A percentile compares a stretch with the other conserved stretches of the same genome.
Evolutionary conservation across 2,113 vertebrate genomes (phyloP).

Genomic region (Peromyscus maniculatus): DNA sequence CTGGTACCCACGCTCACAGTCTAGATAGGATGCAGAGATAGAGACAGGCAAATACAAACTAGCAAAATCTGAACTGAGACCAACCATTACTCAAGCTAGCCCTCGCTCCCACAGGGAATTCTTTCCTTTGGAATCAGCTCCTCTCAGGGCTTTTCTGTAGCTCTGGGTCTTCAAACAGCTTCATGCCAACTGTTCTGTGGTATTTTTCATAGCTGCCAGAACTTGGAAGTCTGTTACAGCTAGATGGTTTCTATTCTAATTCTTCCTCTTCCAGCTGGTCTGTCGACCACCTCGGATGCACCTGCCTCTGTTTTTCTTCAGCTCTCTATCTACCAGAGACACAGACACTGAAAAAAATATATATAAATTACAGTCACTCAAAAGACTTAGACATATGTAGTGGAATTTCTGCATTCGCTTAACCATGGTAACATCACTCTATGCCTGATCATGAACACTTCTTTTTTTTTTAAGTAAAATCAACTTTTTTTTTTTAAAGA

Average conservation of each 20-base stretch:
- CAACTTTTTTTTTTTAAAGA: background rate
- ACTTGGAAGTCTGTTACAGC: constrained; percentile 8
- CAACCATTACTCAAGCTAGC: background rate
- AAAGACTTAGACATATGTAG: background rate
- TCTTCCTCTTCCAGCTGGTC: background rate
- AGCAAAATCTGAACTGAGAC: background rate
- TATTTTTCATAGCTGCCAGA: background rate
- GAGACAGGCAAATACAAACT: background rate
- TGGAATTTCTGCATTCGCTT: background rate
- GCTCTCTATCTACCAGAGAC: background rate
- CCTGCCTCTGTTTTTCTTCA: background rate
- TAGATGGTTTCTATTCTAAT: background rate
- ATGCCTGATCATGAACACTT: background rate
- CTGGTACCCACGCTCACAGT: accelerated
- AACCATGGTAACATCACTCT: background rate
- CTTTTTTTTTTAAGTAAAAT: background rate
- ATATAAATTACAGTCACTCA: background rate
- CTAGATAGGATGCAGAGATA: background rate
- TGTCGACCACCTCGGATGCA: background rate
- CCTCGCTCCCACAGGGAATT: constrained; percentile 16
- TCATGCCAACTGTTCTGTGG: background rate
- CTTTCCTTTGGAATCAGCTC: constrained; percentile 1
- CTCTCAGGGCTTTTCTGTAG: background rate
- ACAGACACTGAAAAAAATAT: background rate
- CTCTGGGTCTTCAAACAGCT: background rate